phyloP scores from a whole-genome alignment of 2,888 invertebrate species.

The Phania funesta region DNA sequence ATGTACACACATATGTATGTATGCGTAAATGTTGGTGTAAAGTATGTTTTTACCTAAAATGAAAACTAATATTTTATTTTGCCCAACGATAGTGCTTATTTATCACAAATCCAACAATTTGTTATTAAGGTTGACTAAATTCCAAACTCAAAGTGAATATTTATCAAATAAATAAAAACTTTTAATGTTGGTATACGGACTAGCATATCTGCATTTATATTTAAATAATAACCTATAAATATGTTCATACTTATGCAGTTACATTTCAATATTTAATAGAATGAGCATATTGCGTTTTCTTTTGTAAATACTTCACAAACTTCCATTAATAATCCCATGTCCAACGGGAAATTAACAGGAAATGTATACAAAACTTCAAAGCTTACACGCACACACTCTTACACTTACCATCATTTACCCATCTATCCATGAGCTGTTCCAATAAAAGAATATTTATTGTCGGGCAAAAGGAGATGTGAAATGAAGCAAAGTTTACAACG shows the following conservation, averaged over 20 bases:
- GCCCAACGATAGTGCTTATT: no score
- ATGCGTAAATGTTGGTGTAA: background rate
- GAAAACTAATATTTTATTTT: constrained; percentile 27
- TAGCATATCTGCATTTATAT: background rate
- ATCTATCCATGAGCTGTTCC: background rate
- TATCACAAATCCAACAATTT: no score
- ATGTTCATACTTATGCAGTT: background rate
- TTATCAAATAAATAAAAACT: no score
- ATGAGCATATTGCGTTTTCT: background rate
- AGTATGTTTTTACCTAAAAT: constrained; percentile 17
- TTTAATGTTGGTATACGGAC: background rate
- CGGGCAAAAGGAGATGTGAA: background rate
- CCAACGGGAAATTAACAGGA: constrained; percentile 39
- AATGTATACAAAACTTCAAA: constrained; percentile 65
- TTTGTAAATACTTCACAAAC: constrained; percentile 5
- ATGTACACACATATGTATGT: background rate
- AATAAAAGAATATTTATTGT: background rate
- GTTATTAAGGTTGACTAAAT: no score
- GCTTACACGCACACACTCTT: constrained; percentile 61
- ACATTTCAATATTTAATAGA: background rate
- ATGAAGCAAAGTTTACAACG: background rate
- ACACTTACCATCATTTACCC: background rate
- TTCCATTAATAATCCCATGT: constrained; percentile 31
- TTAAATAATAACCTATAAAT: background rate
- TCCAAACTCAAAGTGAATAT: no score